These are phyloP conservation scores for Drosophila burlai DNA, from an alignment of 1,140 invertebrate genomes.

Conservation along the genomic window DNA sequence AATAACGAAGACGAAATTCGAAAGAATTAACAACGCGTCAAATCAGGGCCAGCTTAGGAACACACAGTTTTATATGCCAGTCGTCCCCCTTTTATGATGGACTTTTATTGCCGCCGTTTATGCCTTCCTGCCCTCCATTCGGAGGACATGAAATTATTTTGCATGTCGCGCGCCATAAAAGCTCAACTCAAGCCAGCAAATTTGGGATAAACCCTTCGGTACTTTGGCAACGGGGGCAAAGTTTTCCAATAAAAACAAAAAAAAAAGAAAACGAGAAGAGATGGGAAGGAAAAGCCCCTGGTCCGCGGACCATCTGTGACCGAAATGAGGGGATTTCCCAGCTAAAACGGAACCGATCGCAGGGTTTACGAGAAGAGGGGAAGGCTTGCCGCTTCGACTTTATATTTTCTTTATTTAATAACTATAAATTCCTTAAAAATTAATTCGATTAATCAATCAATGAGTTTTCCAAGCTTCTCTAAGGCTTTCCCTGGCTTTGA, in stretches of 20 bases:
- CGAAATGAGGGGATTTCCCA: constrained; percentile 8
- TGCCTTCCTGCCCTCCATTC: constrained; percentile 38
- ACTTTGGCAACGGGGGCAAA: not conserved
- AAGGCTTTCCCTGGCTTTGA: not conserved
- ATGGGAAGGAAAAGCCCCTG: not conserved
- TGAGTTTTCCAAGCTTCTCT: too few species aligned
- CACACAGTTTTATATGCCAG: constrained; percentile 67
- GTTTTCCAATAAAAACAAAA: constrained; percentile 27
- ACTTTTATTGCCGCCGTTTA: constrained; percentile 76
- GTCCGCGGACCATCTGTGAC: constrained; percentile 3
- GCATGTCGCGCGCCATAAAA: constrained; percentile 72
- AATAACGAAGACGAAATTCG: constrained; percentile 13
- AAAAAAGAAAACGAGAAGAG: not conserved
- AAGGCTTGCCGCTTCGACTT: too few species aligned
- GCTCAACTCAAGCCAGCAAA: constrained; percentile 62
- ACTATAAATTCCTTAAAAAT: too few species aligned
- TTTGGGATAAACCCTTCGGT: constrained; percentile 58
- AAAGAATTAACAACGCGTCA: constrained; percentile 77
- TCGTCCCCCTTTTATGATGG: constrained; percentile 62
- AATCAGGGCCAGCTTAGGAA: constrained; percentile 67
- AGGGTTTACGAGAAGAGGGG: not conserved
- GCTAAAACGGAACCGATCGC: not conserved
- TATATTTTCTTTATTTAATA: too few species aligned
- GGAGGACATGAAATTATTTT: constrained; percentile 67
- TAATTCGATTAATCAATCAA: too few species aligned